Evolutionary conservation across 2,888 invertebrate genomes (phyloP).

Genomic region (Drosophila dives): DNA sequence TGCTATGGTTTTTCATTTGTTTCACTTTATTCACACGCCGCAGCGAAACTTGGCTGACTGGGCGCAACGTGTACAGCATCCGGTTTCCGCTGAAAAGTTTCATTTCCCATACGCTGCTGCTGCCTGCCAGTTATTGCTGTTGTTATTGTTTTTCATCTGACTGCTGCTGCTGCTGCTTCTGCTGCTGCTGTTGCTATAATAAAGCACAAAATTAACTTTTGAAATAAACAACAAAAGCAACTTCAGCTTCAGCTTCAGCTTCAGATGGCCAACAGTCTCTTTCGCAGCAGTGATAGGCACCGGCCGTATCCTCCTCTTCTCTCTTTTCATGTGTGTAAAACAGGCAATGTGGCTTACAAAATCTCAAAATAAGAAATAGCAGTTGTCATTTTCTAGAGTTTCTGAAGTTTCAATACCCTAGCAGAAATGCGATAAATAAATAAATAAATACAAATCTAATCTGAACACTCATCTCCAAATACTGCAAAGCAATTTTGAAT

Average conservation of each 20-base stretch:
- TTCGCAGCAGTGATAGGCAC: slow-evolving; percentile 57
- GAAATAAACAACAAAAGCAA: slow-evolving; percentile 72
- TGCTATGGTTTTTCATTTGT: slow-evolving; percentile 66
- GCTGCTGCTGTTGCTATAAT: slow-evolving; percentile 52
- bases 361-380: slow-evolving; percentile 19
- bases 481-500: neutral
- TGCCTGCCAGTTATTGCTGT: slow-evolving; percentile 26
- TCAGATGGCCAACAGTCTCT: slow-evolving; percentile 31
- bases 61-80: slow-evolving; percentile 71
- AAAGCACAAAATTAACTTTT: slow-evolving; percentile 78
- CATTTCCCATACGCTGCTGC: slow-evolving; percentile 63
- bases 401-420: slow-evolving; percentile 3
- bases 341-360: slow-evolving; percentile 43
- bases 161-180: slow-evolving; percentile 15
- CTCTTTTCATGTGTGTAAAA: slow-evolving; percentile 46
- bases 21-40: slow-evolving; percentile 76
- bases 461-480: neutral
- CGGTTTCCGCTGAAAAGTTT: slow-evolving; percentile 76
- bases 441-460: too few species aligned
- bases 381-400: neutral
- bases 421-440: neutral
- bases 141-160: slow-evolving; percentile 17
- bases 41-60: slow-evolving; percentile 46
- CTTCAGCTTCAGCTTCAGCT: slow-evolving; percentile 43
- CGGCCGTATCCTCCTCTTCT: slow-evolving; percentile 2